Evolutionary conservation across 2,113 vertebrate genomes (phyloP), one percentile per base, ranked within the genome.

Genomic region (Oenanthe oenanthe): DNA sequence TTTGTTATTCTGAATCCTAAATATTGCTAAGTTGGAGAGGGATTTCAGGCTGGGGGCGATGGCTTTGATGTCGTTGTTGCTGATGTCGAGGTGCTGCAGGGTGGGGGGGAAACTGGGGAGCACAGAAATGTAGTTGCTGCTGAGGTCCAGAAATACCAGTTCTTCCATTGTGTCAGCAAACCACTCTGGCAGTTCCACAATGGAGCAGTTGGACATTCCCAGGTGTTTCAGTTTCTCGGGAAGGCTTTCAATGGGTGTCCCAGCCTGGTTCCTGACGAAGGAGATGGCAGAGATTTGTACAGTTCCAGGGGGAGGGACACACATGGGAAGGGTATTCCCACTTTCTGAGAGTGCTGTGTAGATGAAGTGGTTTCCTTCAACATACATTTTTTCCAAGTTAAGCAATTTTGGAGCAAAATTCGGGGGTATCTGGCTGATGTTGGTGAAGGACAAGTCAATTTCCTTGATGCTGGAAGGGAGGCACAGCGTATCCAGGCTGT

Each of bases 401-500:
- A 34, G 8, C 66, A 96, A 6, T 34, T 89, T 92, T 13, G 6
- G 8, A 36, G 77, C 78, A 21, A 97, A 96, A 20, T 84, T 50
- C 3, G 0, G 9, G 8, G 96, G 95, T 86, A 97, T 95, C 61
- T 88, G 78, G n/a, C 87, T 96, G 38, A 97, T 61, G 40, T 91
- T 95, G 61, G 97, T 94, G 91, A 96, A 97, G 57, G 96, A 97
- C 80, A 97, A 51, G 66, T 97, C 96, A 1, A 97, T 88, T n/a
- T 85, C 79, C 40, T 47, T 92, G 72, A 97, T 74, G 76, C 54
- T 84, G 10, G 84, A 13, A 26, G 97, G 96, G 29, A 97, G 84
- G 8, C 94, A 96, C 26, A 97, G 62, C 0, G 7, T 96, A 15
- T 94, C 78, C 58, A 97, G 32, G 76, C 43, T 91, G 56, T 95